Base-by-base conservation (phyloP, 2,113 vertebrate species). In the Opisthocomus hoazin region DNA sequence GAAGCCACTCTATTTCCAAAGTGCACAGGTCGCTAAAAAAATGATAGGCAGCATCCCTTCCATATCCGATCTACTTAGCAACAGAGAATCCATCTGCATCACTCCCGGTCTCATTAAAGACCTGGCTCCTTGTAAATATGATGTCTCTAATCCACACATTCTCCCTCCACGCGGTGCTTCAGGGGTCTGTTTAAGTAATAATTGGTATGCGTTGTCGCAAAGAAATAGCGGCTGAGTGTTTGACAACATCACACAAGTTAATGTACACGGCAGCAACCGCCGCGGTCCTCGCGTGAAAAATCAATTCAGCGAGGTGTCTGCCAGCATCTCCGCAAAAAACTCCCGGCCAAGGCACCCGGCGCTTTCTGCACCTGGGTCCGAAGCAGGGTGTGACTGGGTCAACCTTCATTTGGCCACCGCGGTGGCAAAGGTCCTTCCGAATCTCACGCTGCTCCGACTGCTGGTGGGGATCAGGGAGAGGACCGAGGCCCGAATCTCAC, bases 101-200 rank as follows among this genome's bases (percentile, higher is more conserved):
- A 92, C 65, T 97, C 88, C 89, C 46, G 66, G 69, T 83, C 94
- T 96, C 84, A 81, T 94, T 97, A 95, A 89, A 90, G 68, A 91
- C 75, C 93, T 81, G 95, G 66, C 53, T 97, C 85, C 80, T 92
- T 73, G 93, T 97, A 96, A 97, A 97, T 87, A 95, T 88, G 80
- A 66, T 86, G 86, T 79, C 79, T 96, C 76, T 46, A 91, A 84
- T 94, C 88, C 81, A 90, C 80, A 84, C 82, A 6, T 86, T 93
- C 84, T 89, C 94, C 92, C 90, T 96, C 70, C 3, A 6, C 1
- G 4, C 83, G 32, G 48, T 80, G 88, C 90, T 96, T 89, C 85
- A 85, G 86, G 94, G 90, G 74, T 92, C 97, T 97, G 32, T 60
- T 96, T 92, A 93, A 95, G 85, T 9, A 94, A 91, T 93, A 93